These are phyloP conservation scores for Pachyrhynchus sulphureomaculatus DNA, from an alignment of 1,140 invertebrate species.

Conservation along the genomic window DNA sequence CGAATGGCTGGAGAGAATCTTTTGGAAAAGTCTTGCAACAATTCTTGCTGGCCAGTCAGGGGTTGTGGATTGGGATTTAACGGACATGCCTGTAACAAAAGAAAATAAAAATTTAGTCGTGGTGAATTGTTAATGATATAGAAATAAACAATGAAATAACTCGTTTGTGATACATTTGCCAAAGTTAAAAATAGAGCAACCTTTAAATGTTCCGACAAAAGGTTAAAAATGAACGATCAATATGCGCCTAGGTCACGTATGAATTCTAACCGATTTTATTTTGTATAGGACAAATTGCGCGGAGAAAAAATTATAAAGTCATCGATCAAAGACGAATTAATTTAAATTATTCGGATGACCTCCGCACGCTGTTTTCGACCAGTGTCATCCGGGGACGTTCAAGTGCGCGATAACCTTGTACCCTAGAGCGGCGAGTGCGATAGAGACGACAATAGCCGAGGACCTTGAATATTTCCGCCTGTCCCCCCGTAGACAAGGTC, in stretches of 20 bases:
- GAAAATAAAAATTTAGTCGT: neutral
- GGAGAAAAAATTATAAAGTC: neutral
- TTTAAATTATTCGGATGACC: slow-evolving; percentile 1
- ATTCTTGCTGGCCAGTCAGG: slow-evolving; percentile 72
- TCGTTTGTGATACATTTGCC: neutral
- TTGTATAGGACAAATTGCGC: neutral
- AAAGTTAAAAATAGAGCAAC: slow-evolving; percentile 30
- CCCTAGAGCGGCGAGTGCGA: slow-evolving; percentile 29
- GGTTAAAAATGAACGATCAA: slow-evolving; percentile 14
- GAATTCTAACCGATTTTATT: neutral
- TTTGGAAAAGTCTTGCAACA: slow-evolving; percentile 86
- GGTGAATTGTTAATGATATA: too few species aligned
- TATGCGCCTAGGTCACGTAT: slow-evolving; percentile 22
- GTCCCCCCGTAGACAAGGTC: slow-evolving; percentile 50
- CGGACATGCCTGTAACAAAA: slow-evolving; percentile 83
- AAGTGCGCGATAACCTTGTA: slow-evolving; percentile 39
- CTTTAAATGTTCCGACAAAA: slow-evolving; percentile 16
- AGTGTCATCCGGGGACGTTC: slow-evolving; percentile 30
- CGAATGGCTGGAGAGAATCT: slow-evolving; percentile 93
- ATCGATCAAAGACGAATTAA: neutral
- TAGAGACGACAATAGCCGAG: slow-evolving; percentile 29
- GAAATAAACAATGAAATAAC: neutral
- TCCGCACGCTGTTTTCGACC: slow-evolving; percentile 1
- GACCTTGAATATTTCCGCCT: slow-evolving; percentile 53
- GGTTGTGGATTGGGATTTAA: slow-evolving; percentile 90